Conservation (phyloP, 2,113 vertebrate species). For the Ivindomyrus marchei region DNA sequence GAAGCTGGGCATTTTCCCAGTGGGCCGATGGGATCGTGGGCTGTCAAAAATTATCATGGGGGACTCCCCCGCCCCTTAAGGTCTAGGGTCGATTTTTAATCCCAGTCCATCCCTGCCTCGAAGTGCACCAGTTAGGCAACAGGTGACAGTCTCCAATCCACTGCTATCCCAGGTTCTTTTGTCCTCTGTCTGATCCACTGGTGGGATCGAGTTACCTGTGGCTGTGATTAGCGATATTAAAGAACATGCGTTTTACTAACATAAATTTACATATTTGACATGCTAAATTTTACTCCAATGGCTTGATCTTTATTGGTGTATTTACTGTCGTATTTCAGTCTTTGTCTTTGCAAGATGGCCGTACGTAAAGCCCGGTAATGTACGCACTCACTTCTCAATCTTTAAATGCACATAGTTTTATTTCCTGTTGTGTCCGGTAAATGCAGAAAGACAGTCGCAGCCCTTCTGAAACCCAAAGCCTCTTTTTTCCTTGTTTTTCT, state of each 20-base stretch:
- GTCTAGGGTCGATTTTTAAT: not conserved
- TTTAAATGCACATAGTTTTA: not conserved
- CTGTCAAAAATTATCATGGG: not conserved
- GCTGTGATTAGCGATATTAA: not conserved
- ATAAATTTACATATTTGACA: not conserved
- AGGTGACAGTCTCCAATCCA: not conserved
- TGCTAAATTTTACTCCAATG: not conserved
- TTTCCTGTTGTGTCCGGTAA: not conserved
- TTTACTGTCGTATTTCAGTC: not conserved
- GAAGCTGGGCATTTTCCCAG: not conserved
- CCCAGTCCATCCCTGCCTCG: not conserved
- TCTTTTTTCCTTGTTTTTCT: not conserved
- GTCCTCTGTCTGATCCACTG: not conserved
- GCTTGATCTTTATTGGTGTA: not conserved
- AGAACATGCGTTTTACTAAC: not conserved
- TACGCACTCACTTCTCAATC: not conserved
- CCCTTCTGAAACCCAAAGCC: not conserved
- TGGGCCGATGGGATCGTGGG: not conserved
- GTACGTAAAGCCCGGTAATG: not conserved
- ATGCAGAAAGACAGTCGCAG: not conserved
- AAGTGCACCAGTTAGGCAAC: not conserved
- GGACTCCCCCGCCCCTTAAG: not conserved
- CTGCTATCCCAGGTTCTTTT: not conserved
- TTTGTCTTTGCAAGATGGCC: not conserved
- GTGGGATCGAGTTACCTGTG: not conserved